These are phyloP conservation scores for Lapara coniferarum DNA, from an alignment of 2,888 invertebrate genomes.

Conservation along the genomic window DNA sequence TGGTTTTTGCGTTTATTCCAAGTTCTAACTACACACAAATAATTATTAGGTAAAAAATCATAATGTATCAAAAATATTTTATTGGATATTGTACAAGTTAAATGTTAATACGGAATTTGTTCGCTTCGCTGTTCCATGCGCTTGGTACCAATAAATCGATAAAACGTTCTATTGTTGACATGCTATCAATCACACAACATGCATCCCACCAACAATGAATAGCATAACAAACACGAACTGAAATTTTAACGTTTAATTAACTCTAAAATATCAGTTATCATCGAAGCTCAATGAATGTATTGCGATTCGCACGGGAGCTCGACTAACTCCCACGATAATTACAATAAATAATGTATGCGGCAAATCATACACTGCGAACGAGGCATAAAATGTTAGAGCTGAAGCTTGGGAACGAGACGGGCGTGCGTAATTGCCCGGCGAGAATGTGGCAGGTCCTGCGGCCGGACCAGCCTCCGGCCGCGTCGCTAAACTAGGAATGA, in stretches of 20 bases:
- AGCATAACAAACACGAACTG: constrained; percentile 2
- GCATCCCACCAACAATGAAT: not conserved
- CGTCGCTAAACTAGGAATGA: constrained; percentile 73
- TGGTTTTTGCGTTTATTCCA: too few species aligned
- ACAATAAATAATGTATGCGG: constrained; percentile 72
- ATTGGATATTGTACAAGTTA: too few species aligned
- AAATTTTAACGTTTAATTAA: constrained; percentile 7
- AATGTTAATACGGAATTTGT: too few species aligned
- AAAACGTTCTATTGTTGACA: not conserved
- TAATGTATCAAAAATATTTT: too few species aligned
- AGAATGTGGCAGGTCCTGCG: constrained; percentile 78
- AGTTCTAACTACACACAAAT: too few species aligned
- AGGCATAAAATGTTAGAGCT: constrained; percentile 78
- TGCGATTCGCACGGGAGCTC: constrained; percentile 60
- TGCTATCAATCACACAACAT: constrained; percentile 1
- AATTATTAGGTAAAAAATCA: too few species aligned
- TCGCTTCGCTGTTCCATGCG: not conserved
- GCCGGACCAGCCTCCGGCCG: constrained; percentile 63
- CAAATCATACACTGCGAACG: constrained; percentile 79
- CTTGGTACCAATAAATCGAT: not conserved
- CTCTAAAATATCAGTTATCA: constrained; percentile 41
- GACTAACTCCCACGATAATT: constrained; percentile 75
- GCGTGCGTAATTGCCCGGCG: constrained; percentile 79
- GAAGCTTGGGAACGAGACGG: constrained; percentile 74
- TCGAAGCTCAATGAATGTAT: constrained; percentile 52